phyloP scores from a whole-genome alignment of 2,888 invertebrate genomes.

The Luperina testacea region DNA sequence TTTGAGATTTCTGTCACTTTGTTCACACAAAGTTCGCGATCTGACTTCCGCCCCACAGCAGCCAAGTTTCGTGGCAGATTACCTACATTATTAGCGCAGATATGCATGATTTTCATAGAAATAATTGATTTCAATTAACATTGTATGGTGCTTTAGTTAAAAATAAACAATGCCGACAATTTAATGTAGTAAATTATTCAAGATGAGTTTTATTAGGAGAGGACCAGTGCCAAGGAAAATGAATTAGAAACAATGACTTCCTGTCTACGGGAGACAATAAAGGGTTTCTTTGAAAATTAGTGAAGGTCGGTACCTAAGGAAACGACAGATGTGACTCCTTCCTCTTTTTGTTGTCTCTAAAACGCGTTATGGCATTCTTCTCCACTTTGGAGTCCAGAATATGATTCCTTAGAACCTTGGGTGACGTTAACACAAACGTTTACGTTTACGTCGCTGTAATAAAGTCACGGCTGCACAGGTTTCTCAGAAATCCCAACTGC shows the following conservation, averaged over 20 bases:
- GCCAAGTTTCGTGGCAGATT: constrained; percentile 29
- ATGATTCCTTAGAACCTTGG: constrained; percentile 14
- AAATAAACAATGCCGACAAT: constrained; percentile 60
- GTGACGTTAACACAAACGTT: constrained; percentile 16
- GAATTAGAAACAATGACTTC: constrained; percentile 61
- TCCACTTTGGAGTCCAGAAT: background rate
- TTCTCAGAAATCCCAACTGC: constrained; percentile 21
- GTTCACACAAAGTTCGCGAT: background rate
- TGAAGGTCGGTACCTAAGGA: background rate
- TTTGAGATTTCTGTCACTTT: constrained; percentile 7
- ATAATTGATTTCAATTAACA: constrained; percentile 51
- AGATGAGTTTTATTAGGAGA: constrained; percentile 59
- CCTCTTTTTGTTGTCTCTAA: background rate
- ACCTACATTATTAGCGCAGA: constrained; percentile 8
- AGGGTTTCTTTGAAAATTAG: constrained; percentile 8
- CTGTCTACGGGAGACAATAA: constrained; percentile 33
- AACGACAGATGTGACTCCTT: background rate
- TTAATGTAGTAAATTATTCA: constrained; percentile 63
- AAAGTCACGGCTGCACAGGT: constrained; percentile 30
- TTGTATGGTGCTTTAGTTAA: constrained; percentile 22
- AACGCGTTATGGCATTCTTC: background rate
- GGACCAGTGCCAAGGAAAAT: constrained; percentile 67
- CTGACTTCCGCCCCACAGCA: background rate
- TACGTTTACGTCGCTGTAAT: constrained; percentile 22
- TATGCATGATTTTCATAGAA: constrained; percentile 38